Conservation (phyloP, 2,888 invertebrate genomes). For the Pammene fasciana region DNA sequence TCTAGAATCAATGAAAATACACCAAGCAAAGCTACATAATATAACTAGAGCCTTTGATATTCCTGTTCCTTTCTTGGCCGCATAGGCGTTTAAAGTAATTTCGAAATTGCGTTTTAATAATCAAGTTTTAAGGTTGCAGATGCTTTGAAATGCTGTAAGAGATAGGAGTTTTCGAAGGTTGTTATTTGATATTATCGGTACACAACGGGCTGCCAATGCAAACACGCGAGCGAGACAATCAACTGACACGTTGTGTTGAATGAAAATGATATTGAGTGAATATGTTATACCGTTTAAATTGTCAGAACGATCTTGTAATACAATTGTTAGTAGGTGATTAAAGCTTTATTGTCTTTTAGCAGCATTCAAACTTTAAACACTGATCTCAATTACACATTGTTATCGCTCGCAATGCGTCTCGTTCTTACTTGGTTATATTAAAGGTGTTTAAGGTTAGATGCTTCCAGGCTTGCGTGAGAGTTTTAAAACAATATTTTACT, state of each 20-base stretch:
- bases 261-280: constrained; percentile 4
- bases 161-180: constrained; percentile 17
- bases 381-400: too few species aligned
- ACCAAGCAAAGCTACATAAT: constrained; percentile 4
- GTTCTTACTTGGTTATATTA: too few species aligned
- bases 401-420: too few species aligned
- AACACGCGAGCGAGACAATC: constrained; percentile 19
- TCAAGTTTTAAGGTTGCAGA: not conserved
- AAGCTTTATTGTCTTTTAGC: too few species aligned
- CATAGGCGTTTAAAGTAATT: not conserved
- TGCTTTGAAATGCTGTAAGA: not conserved
- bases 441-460: too few species aligned
- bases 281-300: not conserved
- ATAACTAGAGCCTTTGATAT: constrained; percentile 22
- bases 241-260: constrained; percentile 18
- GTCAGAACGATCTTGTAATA: not conserved
- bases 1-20: not conserved
- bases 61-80: not conserved
- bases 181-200: constrained; percentile 13
- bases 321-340: too few species aligned
- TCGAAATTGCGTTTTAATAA: not conserved
- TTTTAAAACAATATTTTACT: too few species aligned
- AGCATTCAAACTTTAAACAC: too few species aligned
- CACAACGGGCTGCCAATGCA: constrained; percentile 21
- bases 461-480: too few species aligned